A percentile compares a stretch with the other conserved stretches of the same genome.
Conservation (phyloP, 2,888 invertebrate genomes). For the Drosophila demipolita region DNA sequence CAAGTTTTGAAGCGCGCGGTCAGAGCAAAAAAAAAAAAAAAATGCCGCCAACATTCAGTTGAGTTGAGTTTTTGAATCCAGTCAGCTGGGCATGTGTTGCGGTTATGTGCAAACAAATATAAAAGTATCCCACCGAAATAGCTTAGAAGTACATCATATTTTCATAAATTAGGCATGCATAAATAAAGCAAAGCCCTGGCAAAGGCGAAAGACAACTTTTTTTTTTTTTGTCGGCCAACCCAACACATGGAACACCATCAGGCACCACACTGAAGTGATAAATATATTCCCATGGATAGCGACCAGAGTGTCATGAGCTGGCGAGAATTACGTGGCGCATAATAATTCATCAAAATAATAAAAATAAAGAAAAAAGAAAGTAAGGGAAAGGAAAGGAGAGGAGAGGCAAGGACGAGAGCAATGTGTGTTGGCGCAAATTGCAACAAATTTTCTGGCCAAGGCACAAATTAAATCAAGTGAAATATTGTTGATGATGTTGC, state of each 20-base stretch:
- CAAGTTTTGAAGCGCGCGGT: conserved; percentile 70
- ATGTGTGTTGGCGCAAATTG: conserved; percentile 66
- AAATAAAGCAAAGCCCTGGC: conserved; percentile 62
- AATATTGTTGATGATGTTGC: conserved; percentile 67
- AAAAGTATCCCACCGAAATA: conserved; percentile 78
- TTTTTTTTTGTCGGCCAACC: conserved; percentile 44
- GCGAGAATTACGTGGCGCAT: conserved; percentile 76
- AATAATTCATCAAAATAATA: conserved; percentile 70
- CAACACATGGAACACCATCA: conserved; percentile 49
- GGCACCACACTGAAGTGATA: conserved; percentile 20
- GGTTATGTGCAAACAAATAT: conserved; percentile 78
- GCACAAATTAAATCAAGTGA: conserved; percentile 64
- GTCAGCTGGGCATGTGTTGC: conserved; percentile 67
- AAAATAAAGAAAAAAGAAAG: conserved; percentile 9
- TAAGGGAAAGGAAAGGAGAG: not conserved
- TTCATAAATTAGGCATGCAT: conserved; percentile 80
- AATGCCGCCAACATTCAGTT: conserved; percentile 31
- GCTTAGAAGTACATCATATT: conserved; percentile 80
- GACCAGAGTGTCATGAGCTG: conserved; percentile 68
- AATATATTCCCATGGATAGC: conserved; percentile 28
- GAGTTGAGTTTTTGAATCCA: conserved; percentile 10
- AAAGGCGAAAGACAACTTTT: conserved; percentile 50
- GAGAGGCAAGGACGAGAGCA: not conserved
- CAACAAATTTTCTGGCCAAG: conserved; percentile 64
- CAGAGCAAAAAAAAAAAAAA: conserved; percentile 48